Conservation (phyloP, 92 coral and sea anemone genomes). For the Paramuricea clavata region DNA sequence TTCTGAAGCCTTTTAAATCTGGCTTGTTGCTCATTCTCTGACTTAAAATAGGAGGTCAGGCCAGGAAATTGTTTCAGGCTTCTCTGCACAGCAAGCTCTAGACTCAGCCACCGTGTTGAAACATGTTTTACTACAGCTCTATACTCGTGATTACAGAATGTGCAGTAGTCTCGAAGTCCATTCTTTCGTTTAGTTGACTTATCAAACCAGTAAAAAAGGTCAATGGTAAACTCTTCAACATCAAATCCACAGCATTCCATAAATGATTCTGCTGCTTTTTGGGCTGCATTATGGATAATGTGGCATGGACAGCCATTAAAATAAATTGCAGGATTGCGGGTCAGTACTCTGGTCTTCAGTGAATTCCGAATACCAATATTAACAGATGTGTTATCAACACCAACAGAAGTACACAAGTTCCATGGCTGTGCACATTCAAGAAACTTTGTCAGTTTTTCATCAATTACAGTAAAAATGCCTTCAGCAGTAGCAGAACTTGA, state of each 20-base stretch:
- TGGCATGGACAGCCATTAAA: conserved; percentile 51
- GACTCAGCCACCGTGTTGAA: conserved; percentile 50
- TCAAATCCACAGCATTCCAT: conserved; percentile 35
- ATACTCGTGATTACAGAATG: conserved; percentile 48
- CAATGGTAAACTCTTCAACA: conserved; percentile 25
- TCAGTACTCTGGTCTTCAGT: conserved; percentile 35
- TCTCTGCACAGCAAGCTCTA: conserved; percentile 47
- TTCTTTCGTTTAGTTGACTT: conserved; percentile 39
- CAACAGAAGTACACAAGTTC: conserved; percentile 45
- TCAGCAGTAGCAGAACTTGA: conserved; percentile 45
- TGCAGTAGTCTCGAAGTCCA: conserved; percentile 22
- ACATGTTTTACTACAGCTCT: conserved; percentile 46
- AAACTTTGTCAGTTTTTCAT: conserved; percentile 43
- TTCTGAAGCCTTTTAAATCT: conserved; percentile 28
- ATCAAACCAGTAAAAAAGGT: conserved; percentile 11
- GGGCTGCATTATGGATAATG: conserved; percentile 33
- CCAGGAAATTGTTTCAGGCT: conserved; percentile 39
- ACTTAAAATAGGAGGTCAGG: conserved; percentile 50
- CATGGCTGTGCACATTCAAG: conserved; percentile 43
- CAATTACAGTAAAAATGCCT: conserved; percentile 37
- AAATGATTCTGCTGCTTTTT: conserved; percentile 37
- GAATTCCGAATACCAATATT: conserved; percentile 43
- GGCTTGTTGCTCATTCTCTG: conserved; percentile 36
- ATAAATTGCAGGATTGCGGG: conserved; percentile 38
- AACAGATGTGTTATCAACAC: conserved; percentile 50